These are phyloP conservation scores for Rhynchotus rufescens DNA, from an alignment of 2,797 vertebrate species.

Conservation along the genomic window DNA sequence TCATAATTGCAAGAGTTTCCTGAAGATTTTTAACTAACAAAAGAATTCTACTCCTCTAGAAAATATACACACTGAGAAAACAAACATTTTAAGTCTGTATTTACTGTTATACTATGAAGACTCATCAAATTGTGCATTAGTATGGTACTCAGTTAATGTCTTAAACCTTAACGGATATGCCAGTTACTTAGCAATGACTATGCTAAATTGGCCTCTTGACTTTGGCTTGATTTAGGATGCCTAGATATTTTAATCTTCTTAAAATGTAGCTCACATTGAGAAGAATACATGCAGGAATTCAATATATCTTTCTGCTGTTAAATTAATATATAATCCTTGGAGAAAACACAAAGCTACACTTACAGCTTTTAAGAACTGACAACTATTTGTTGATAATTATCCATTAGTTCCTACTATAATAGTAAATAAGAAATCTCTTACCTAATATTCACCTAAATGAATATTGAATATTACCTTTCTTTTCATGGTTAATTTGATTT, in stretches of 20 bases:
- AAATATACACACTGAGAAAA: not conserved
- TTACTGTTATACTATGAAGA: not conserved
- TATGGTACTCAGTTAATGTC: not conserved
- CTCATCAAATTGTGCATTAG: not conserved
- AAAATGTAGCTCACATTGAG: not conserved
- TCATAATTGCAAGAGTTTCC: not conserved
- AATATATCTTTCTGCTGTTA: not conserved
- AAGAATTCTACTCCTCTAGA: not conserved
- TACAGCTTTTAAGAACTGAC: not conserved
- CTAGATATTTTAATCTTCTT: not conserved
- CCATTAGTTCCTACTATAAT: not conserved
- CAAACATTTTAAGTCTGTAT: not conserved
- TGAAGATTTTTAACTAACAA: not conserved
- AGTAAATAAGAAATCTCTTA: not conserved
- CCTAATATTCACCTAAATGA: not conserved
- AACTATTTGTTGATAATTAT: not conserved
- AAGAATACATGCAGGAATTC: not conserved
- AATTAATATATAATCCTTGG: not conserved
- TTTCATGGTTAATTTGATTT: not conserved
- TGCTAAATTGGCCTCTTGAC: not conserved
- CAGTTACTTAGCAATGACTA: not conserved
- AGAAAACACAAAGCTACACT: not conserved
- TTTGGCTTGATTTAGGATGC: not conserved
- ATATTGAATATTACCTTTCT: not conserved
- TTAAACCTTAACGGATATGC: not conserved